Base-by-base conservation (phyloP, 1,140 invertebrate genomes). In the Ephestia elutella region DNA sequence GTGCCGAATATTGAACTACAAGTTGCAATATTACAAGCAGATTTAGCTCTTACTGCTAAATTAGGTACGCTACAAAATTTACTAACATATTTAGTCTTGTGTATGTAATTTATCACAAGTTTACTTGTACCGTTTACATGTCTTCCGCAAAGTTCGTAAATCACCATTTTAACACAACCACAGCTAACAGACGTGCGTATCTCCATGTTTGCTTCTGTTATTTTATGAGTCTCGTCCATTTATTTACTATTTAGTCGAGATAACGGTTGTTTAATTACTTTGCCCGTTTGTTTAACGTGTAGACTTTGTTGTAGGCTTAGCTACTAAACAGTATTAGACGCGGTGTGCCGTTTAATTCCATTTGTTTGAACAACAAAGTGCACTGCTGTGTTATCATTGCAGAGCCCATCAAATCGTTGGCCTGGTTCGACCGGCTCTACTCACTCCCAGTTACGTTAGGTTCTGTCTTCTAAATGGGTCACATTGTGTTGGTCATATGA, bases 261-360 rank as follows among this genome's bases (percentile, higher is more conserved):
- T 81, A 82, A 73, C 78, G 73, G 76, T 78, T 69, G 49, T 70
- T 82, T 82, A 74, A 83, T 80, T 82, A 71, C 73, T 73, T 73
- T 73, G 74, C 59, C 65, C 68, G 69, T 58, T 72, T 80, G 73
- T 79, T 82, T 75, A 70, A 63, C 59, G 49, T 71, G 65, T 62
- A 66, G 60, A 69, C 66, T 66, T 65, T 63, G 60, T n/a, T 63
- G 56, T 71, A 64, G 68, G 60, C 65, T 65, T 56, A 35, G 28
- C 56, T 54, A 50, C 55, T 62, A 57, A 60, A 53, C 55, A 53
- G 49, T 25, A 25, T 17, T 25, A 28, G 17, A 20, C 13, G 35
- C 35, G n/a, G 18, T 49, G n/a, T 38, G 19, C 44, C 19, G 21
- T 57, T 57, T 57, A 28, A 18, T 50, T 49, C 17, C 44, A 49